Evolutionary conservation across 1,140 invertebrate species (phyloP).

Genomic region (Achroia grisella): DNA sequence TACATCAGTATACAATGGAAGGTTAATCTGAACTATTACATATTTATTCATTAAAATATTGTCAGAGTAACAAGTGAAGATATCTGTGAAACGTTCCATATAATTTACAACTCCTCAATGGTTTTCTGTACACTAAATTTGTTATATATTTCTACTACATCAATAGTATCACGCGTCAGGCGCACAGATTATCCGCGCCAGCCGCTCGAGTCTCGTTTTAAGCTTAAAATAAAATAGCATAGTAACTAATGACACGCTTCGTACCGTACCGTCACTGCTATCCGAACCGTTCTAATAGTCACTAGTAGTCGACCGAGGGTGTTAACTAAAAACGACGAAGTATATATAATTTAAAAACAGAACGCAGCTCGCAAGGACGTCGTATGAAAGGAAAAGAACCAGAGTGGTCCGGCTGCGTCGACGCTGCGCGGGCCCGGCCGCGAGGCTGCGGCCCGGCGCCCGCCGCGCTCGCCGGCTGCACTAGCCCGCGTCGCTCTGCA

Average conservation of each 20-base stretch:
- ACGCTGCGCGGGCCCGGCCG: neutral
- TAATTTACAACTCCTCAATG: conserved; percentile 35
- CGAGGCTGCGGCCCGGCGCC: neutral
- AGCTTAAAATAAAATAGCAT: conserved; percentile 26
- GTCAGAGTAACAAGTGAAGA: conserved; percentile 45
- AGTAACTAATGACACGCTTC: conserved; percentile 1
- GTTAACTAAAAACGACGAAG: too few species aligned
- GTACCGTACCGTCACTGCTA: neutral
- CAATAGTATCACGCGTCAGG: conserved; percentile 55
- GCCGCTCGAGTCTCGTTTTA: conserved; percentile 34
- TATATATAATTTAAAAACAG: too few species aligned
- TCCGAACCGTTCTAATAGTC: neutral
- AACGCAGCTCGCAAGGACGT: too few species aligned
- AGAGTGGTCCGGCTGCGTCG: neutral
- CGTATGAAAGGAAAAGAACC: too few species aligned
- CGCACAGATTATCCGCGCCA: conserved; percentile 20
- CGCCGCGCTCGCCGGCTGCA: conserved; percentile 4
- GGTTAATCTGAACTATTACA: conserved; percentile 28
- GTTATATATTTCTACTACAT: conserved; percentile 32
- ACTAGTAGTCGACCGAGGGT: too few species aligned
- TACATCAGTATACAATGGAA: conserved; percentile 28
- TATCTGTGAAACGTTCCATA: conserved; percentile 20
- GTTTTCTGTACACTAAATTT: conserved; percentile 21
- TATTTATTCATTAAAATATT: conserved; percentile 41
- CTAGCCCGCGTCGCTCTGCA: conserved; percentile 55